These are phyloP conservation scores for Biston stratarius DNA, from an alignment of 2,888 invertebrate genomes.

Conservation along the genomic window DNA sequence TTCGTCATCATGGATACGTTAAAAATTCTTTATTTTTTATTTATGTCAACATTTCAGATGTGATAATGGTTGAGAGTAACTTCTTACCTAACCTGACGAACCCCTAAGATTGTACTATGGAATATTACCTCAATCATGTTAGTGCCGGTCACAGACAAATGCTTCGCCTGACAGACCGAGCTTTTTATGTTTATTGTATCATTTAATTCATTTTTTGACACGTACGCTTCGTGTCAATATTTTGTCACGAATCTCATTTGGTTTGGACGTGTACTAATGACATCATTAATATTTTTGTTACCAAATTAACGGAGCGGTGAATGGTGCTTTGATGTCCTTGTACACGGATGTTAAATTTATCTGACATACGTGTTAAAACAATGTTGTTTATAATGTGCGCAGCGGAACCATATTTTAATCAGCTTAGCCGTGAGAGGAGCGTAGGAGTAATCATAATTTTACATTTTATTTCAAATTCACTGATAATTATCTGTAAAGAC, in stretches of 20 bases:
- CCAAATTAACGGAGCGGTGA: slow-evolving; percentile 74
- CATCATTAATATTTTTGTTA: slow-evolving; percentile 80
- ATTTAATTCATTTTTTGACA: slow-evolving; percentile 76
- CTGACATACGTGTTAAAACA: slow-evolving; percentile 59
- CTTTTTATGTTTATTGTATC: slow-evolving; percentile 65
- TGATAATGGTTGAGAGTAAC: not conserved
- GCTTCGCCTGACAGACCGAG: slow-evolving; percentile 68
- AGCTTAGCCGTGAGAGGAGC: not conserved
- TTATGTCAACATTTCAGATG: not conserved
- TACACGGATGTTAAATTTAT: slow-evolving; percentile 53
- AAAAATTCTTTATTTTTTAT: too few species aligned
- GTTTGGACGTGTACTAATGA: slow-evolving; percentile 79
- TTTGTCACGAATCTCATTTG: slow-evolving; percentile 83
- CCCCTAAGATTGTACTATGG: slow-evolving; percentile 62
- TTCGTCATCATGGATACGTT: too few species aligned
- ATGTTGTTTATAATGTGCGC: slow-evolving; percentile 54
- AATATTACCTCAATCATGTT: slow-evolving; percentile 71
- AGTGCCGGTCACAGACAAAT: slow-evolving; percentile 79
- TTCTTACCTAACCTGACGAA: slow-evolving; percentile 43
- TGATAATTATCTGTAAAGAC: too few species aligned
- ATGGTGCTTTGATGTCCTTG: slow-evolving; percentile 73
- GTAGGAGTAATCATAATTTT: not conserved
- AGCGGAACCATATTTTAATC: slow-evolving; percentile 46
- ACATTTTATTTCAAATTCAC: not conserved
- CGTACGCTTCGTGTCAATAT: slow-evolving; percentile 78